These are phyloP conservation scores for Ptilorrhoa leucosticta DNA, from an alignment of 2,113 vertebrate species.

Conservation along the genomic window DNA sequence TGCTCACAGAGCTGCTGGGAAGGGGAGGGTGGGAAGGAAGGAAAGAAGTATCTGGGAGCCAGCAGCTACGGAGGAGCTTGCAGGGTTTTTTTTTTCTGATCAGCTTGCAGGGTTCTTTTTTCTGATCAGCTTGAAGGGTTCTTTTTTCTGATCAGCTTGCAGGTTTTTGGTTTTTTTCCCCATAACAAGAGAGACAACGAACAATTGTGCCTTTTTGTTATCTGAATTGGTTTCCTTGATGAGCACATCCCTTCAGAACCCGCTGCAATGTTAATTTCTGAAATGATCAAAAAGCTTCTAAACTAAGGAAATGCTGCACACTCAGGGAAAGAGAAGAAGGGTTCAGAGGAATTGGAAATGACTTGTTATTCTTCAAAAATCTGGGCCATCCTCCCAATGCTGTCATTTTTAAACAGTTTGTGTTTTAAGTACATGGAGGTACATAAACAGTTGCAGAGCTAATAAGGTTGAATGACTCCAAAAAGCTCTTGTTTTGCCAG, in stretches of 20 bases:
- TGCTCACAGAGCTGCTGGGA: neutral
- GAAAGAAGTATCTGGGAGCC: neutral
- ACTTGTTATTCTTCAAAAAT: conserved; percentile 35
- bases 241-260: conserved; percentile 30
- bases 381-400: conserved; percentile 19
- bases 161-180: neutral
- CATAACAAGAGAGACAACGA: neutral
- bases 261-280: conserved; percentile 4
- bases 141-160: neutral
- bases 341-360: conserved; percentile 50
- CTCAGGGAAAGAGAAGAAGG: conserved; percentile 12
- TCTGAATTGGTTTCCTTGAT: conserved; percentile 46
- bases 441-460: neutral
- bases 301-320: conserved; percentile 43
- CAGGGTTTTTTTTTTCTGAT: no score
- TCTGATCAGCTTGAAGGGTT: neutral
- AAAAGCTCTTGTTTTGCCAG: neutral
- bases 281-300: conserved; percentile 65
- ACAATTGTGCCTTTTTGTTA: conserved; percentile 31
- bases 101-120: neutral
- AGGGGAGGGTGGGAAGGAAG: neutral
- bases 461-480: neutral
- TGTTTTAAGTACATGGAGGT: neutral
- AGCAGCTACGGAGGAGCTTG: neutral
- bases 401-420: conserved; percentile 26